Conservation (phyloP, 2,888 invertebrate genomes). For the Drosophila tripunctata region DNA sequence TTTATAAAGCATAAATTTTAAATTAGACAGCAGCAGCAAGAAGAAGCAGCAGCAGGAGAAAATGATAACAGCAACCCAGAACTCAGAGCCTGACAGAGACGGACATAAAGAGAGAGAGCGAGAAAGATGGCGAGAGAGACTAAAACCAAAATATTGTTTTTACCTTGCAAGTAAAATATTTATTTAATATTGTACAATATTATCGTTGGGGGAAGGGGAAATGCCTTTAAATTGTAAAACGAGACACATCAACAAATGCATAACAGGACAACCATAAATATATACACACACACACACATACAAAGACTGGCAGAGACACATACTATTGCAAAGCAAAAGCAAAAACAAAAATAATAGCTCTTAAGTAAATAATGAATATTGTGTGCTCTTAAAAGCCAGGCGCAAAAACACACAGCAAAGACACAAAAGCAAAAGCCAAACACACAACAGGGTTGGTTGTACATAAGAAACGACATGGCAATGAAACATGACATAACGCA, state of each 20-base stretch:
- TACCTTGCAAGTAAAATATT: constrained; percentile 80
- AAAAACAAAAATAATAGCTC: constrained; percentile 57
- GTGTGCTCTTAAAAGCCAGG: constrained; percentile 56
- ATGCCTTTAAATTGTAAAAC: constrained; percentile 78
- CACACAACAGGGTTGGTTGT: constrained; percentile 39
- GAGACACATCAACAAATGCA: constrained; percentile 80
- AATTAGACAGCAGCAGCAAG: constrained; percentile 49
- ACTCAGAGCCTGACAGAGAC: not conserved
- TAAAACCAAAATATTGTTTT: constrained; percentile 77
- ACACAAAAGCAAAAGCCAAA: constrained; percentile 31
- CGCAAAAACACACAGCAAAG: constrained; percentile 35
- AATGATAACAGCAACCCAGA: not conserved
- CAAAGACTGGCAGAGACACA: not conserved
- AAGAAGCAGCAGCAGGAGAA: constrained; percentile 8
- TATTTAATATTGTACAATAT: constrained; percentile 73
- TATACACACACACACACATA: constrained; percentile 18
- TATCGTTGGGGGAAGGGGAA: constrained; percentile 44
- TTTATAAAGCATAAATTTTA: constrained; percentile 69
- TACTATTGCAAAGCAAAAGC: constrained; percentile 25
- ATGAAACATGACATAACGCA: constrained; percentile 50
- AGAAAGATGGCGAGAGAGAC: constrained; percentile 45
- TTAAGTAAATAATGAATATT: constrained; percentile 73
- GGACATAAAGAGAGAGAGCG: not conserved
- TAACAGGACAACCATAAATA: constrained; percentile 35
- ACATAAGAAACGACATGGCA: constrained; percentile 65